phyloP scores from a whole-genome alignment of 2,797 vertebrate genomes.

The Neostethus bicornis region DNA sequence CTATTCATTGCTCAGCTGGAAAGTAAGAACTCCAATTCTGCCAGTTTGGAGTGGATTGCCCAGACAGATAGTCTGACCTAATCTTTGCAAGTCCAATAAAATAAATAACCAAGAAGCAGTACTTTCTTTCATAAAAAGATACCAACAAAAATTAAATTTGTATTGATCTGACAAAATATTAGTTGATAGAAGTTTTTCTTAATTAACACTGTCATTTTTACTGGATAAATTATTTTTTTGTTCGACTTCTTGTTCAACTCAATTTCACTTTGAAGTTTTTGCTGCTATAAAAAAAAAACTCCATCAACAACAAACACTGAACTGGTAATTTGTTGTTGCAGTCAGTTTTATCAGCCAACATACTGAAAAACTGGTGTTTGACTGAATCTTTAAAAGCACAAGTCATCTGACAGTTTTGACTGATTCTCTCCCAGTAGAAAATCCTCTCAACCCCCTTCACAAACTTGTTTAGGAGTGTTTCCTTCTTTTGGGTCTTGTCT shows the following conservation, averaged over 20 bases:
- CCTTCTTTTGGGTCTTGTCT: constrained; percentile 45
- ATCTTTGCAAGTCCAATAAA: constrained; percentile 44
- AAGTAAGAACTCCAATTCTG: constrained; percentile 34
- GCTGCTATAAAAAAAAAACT: constrained; percentile 27
- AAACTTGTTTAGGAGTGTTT: constrained; percentile 36
- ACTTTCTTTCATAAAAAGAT: too few relatives aligned
- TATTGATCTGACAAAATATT: too few relatives aligned
- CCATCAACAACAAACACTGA: constrained; percentile 22
- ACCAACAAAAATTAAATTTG: too few relatives aligned
- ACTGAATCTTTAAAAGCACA: constrained; percentile 35
- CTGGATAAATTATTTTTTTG: constrained; percentile 24
- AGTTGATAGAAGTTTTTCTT: constrained; percentile 2
- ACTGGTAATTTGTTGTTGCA: constrained; percentile 41
- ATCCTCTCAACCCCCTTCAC: constrained; percentile 31
- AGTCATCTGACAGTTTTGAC: constrained; percentile 39
- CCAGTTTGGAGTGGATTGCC: constrained; percentile 54
- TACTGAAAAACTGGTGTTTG: constrained; percentile 22
- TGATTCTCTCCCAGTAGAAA: constrained; percentile 36
- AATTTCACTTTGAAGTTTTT: constrained; percentile 25
- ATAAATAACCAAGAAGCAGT: constrained; percentile 37
- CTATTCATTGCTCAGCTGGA: constrained; percentile 32
- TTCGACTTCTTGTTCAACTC: constrained; percentile 18
- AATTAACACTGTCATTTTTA: not conserved
- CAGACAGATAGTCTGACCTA: constrained; percentile 37
- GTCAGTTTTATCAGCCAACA: constrained; percentile 33